These are phyloP conservation scores for Zaprionus lachaisei DNA, from an alignment of 1,140 invertebrate species.

Conservation along the genomic window DNA sequence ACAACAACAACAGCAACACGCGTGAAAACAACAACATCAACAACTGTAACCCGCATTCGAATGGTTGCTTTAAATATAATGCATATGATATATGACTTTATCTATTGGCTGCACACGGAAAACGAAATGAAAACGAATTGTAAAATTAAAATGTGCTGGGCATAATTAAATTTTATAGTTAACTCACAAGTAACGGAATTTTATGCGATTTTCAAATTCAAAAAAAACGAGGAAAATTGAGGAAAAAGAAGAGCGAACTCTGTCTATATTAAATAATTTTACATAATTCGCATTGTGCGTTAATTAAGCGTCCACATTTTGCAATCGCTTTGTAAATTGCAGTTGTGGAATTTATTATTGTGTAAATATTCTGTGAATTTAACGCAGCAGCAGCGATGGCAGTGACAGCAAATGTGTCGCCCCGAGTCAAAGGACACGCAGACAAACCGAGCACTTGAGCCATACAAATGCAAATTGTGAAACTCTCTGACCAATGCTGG, in stretches of 20 bases:
- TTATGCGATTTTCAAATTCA: conserved; percentile 20
- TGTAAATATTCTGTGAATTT: not conserved
- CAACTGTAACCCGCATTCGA: conserved; percentile 4
- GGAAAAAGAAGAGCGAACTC: not conserved
- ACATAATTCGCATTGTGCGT: conserved; percentile 14
- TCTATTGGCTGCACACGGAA: conserved; percentile 65
- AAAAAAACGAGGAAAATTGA: not conserved
- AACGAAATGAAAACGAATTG: conserved; percentile 1
- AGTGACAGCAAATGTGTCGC: conserved; percentile 24
- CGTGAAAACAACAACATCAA: conserved; percentile 7
- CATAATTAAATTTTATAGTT: conserved; percentile 42
- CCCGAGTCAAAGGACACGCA: conserved; percentile 20
- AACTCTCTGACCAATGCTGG: conserved; percentile 22
- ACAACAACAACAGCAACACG: not conserved
- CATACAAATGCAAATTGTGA: conserved; percentile 53
- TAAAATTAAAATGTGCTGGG: not conserved
- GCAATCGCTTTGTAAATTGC: conserved; percentile 13
- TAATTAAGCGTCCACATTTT: conserved; percentile 28
- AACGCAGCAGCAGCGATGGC: not conserved
- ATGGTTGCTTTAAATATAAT: conserved; percentile 55
- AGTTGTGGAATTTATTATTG: conserved; percentile 24
- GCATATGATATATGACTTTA: conserved; percentile 76
- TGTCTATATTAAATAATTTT: not conserved
- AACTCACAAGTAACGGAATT: conserved; percentile 37
- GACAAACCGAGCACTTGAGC: conserved; percentile 5